A percentile compares a stretch with the other conserved stretches of the same genome.
Evolutionary conservation across 2,113 vertebrate species (phyloP).

Genomic region (Dromaius novaehollandiae): DNA sequence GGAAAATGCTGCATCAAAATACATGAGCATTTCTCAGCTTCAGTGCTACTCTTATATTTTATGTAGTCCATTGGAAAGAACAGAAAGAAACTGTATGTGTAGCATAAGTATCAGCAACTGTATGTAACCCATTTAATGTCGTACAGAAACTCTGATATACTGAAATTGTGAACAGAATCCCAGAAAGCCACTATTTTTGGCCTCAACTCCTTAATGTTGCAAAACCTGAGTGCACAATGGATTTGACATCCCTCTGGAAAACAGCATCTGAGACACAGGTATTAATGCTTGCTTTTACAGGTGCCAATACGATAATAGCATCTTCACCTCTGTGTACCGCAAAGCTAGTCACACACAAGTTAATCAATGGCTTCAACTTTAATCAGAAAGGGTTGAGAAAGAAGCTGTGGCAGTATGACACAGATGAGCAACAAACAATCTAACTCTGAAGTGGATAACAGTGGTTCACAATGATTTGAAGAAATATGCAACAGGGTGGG

Average conservation of each 20-base stretch:
- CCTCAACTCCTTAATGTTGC: background rate
- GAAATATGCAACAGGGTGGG: background rate
- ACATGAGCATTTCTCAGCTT: background rate
- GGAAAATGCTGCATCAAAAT: background rate
- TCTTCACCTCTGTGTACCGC: background rate
- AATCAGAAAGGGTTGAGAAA: constrained; percentile 33
- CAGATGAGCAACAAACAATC: background rate
- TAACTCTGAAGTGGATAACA: background rate
- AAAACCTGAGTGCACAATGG: background rate
- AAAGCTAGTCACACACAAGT: background rate
- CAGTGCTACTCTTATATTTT: background rate
- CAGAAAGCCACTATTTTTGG: background rate
- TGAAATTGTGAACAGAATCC: background rate
- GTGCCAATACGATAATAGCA: background rate
- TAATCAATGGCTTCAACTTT: constrained; percentile 11
- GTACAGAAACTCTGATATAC: background rate
- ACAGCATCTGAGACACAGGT: background rate
- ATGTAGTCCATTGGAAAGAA: background rate
- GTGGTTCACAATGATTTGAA: background rate
- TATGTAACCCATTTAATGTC: background rate
- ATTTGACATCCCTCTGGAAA: constrained; percentile 14
- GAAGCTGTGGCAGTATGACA: background rate
- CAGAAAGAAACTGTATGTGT: background rate
- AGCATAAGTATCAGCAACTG: background rate
- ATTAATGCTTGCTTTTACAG: background rate